Conservation (phyloP, 2,797 vertebrate species). For the Pygocentrus nattereri region DNA sequence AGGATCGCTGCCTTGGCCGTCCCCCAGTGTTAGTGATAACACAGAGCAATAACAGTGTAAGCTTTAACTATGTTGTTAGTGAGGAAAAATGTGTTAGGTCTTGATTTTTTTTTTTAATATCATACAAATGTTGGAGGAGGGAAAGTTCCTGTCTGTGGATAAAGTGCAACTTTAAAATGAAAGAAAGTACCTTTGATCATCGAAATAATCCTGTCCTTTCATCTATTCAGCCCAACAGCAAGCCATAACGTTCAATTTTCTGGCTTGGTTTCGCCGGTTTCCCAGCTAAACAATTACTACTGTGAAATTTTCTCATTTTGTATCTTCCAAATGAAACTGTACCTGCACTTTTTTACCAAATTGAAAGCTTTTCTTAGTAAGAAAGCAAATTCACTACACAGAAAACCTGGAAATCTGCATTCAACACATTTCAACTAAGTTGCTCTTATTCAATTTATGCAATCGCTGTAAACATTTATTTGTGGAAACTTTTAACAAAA, state of each 20-base stretch:
- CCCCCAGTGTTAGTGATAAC: slow-evolving; percentile 2
- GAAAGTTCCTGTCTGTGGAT: slow-evolving; percentile 45
- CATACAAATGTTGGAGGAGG: slow-evolving; percentile 12
- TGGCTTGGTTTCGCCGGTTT: neutral
- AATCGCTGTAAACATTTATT: no score
- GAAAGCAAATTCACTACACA: neutral
- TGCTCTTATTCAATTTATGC: neutral
- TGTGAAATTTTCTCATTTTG: slow-evolving; percentile 5
- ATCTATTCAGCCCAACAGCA: slow-evolving; percentile 42
- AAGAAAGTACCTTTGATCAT: slow-evolving; percentile 53
- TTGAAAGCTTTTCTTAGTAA: neutral
- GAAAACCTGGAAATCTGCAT: neutral
- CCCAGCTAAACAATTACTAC: slow-evolving; percentile 25
- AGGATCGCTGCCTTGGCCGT: slow-evolving; percentile 21
- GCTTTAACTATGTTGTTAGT: slow-evolving; percentile 32
- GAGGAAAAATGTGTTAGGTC: slow-evolving; percentile 28
- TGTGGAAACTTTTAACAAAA: no score
- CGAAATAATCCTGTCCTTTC: slow-evolving; percentile 56
- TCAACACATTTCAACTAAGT: neutral
- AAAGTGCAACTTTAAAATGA: slow-evolving; percentile 54
- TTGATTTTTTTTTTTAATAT: slow-evolving; percentile 46
- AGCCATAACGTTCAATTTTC: slow-evolving; percentile 42
- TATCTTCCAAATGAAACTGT: neutral
- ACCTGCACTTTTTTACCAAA: neutral
- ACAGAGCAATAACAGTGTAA: slow-evolving; percentile 22